These are phyloP conservation scores for Holothuria leucospilota DNA, from an alignment of 53 echinoderm and acorn worm genomes.

Conservation along the genomic window DNA sequence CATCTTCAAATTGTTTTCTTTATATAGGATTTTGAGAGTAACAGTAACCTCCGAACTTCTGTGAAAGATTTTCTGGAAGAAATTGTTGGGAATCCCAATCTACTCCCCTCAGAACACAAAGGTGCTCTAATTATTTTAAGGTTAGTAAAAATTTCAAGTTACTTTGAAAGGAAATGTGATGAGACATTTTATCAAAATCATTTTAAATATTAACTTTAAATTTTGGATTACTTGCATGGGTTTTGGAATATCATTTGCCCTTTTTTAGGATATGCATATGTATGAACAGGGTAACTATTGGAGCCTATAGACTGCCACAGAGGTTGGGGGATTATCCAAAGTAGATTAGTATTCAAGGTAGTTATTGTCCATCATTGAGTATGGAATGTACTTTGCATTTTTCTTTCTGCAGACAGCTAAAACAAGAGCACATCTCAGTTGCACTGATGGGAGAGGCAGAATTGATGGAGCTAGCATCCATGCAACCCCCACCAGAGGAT, in stretches of 20 bases:
- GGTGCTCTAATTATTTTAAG: constrained; percentile 85
- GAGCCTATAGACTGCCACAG: too few relatives aligned
- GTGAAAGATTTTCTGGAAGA: constrained; percentile 91
- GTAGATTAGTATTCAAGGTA: too few relatives aligned
- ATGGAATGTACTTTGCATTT: background rate
- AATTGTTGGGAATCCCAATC: constrained; percentile 82
- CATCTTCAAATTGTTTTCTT: too few relatives aligned
- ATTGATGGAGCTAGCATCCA: constrained; percentile 44
- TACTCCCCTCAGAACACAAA: constrained; percentile 92
- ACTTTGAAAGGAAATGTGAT: too few relatives aligned
- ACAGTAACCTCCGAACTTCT: constrained; percentile 65
- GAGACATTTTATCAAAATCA: too few relatives aligned
- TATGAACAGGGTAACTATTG: too few relatives aligned
- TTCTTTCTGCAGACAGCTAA: constrained; percentile 54
- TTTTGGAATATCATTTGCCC: too few relatives aligned
- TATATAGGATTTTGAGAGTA: constrained; percentile 85
- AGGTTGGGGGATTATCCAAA: too few relatives aligned
- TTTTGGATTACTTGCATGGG: too few relatives aligned
- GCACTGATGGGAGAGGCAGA: constrained; percentile 56
- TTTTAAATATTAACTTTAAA: too few relatives aligned
- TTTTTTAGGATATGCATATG: too few relatives aligned
- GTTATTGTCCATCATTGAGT: too few relatives aligned
- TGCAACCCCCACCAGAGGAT: constrained; percentile 72
- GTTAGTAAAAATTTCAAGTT: constrained; percentile 39
- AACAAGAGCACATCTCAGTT: constrained; percentile 53